These are phyloP conservation scores for Cossypha dichroa DNA, from an alignment of 2,797 vertebrate species.

Conservation along the genomic window DNA sequence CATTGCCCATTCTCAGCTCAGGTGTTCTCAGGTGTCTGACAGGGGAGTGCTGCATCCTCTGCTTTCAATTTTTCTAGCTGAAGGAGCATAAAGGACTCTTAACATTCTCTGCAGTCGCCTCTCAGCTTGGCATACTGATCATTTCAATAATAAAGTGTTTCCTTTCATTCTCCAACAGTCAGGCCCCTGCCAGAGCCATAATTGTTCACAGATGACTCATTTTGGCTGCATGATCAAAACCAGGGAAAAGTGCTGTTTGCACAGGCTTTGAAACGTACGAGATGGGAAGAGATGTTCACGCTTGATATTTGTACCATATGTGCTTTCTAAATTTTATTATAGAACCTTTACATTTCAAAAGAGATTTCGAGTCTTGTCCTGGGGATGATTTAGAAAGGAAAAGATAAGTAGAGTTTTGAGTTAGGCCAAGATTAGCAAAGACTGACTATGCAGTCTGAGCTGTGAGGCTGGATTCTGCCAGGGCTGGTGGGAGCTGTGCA, in stretches of 20 bases:
- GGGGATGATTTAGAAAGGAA: slow-evolving; percentile 34
- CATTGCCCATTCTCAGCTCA: not conserved
- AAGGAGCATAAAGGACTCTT: slow-evolving; percentile 52
- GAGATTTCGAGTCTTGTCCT: slow-evolving; percentile 29
- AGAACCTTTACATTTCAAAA: slow-evolving; percentile 62
- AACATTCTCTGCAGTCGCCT: slow-evolving; percentile 41
- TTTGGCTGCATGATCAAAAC: slow-evolving; percentile 65
- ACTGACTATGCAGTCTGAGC: not conserved
- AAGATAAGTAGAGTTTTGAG: not conserved
- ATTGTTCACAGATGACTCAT: slow-evolving; percentile 77
- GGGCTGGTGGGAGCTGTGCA: not conserved
- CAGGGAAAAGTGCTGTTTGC: slow-evolving; percentile 55
- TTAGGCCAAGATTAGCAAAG: not conserved
- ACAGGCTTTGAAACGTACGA: slow-evolving; percentile 48
- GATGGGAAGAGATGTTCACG: slow-evolving; percentile 62
- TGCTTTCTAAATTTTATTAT: slow-evolving; percentile 45
- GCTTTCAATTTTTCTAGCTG: not conserved
- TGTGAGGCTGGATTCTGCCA: not conserved
- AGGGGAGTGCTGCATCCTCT: not conserved
- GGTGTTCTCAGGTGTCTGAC: not conserved
- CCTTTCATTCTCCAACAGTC: slow-evolving; percentile 65
- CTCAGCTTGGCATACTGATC: slow-evolving; percentile 45
- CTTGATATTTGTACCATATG: slow-evolving; percentile 66
- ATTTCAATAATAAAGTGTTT: slow-evolving; percentile 68
- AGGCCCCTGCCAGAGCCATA: slow-evolving; percentile 68